Conservation (phyloP, 2,113 vertebrate genomes). For the Mesoclemmys tuberculata region DNA sequence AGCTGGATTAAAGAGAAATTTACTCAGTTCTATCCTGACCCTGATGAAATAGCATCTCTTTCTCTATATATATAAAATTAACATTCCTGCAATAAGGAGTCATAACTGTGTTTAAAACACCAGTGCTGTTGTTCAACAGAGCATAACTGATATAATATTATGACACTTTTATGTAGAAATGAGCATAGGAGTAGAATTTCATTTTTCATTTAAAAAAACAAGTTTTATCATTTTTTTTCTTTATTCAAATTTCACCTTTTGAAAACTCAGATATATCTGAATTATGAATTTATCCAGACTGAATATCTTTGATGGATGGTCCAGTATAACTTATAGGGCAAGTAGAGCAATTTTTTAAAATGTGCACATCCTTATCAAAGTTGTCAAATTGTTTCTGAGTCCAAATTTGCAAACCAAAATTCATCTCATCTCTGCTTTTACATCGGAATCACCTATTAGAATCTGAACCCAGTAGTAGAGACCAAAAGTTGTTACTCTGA, state of each 20-base stretch:
- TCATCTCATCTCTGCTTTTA: not conserved
- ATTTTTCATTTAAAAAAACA: not conserved
- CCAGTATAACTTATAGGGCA: not conserved
- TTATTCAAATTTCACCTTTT: not conserved
- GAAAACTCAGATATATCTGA: not conserved
- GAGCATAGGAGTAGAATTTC: not conserved
- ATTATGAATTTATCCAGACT: not conserved
- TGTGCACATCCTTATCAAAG: not conserved
- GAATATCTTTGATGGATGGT: not conserved
- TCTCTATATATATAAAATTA: not conserved
- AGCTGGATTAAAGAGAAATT: not conserved
- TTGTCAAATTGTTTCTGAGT: not conserved
- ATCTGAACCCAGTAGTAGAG: not conserved
- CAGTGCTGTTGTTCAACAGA: rapidly evolving
- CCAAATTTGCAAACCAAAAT: not conserved
- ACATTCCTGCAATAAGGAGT: not conserved
- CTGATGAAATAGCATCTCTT: not conserved
- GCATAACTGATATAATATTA: not conserved
- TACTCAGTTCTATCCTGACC: not conserved
- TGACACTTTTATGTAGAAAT: not conserved
- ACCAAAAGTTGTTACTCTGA: not conserved
- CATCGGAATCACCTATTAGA: not conserved
- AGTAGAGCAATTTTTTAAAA: not conserved
- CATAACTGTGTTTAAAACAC: not conserved
- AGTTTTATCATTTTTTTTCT: not conserved